phyloP scores from a whole-genome alignment of 2,113 vertebrate species.

The Vulpes vulpes region DNA sequence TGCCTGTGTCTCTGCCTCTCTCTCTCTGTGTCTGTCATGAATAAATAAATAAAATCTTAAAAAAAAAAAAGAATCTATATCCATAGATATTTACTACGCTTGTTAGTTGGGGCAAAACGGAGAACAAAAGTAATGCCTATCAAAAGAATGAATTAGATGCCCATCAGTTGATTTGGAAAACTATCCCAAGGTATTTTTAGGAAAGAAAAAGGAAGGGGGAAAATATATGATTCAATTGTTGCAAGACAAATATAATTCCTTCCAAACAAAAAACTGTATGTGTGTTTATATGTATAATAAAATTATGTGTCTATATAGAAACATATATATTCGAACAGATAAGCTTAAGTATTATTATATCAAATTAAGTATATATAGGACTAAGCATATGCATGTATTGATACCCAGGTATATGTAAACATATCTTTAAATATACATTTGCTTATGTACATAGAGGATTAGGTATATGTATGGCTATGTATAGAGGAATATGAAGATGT shows the following conservation, averaged over 20 bases:
- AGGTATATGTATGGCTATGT: not conserved
- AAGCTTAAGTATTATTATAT: not conserved
- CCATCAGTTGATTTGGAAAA: not conserved
- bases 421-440: not conserved
- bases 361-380: not conserved
- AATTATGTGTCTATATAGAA: not conserved
- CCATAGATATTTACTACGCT: not conserved
- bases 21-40: too few relatives aligned
- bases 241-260: not conserved
- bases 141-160: not conserved
- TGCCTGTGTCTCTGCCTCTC: too few relatives aligned
- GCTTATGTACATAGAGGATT: not conserved
- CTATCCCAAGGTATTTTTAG: not conserved
- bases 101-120: not conserved
- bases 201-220: not conserved
- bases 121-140: not conserved
- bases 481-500: not conserved
- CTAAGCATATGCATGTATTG: not conserved
- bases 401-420: not conserved
- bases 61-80: not conserved
- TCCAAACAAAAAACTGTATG: not conserved
- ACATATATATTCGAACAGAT: not conserved
- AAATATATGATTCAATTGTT: not conserved
- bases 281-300: not conserved
- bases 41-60: too few relatives aligned